Evolutionary conservation across 2,113 vertebrate species (phyloP).

Genomic region (Heptranchias perlo): DNA sequence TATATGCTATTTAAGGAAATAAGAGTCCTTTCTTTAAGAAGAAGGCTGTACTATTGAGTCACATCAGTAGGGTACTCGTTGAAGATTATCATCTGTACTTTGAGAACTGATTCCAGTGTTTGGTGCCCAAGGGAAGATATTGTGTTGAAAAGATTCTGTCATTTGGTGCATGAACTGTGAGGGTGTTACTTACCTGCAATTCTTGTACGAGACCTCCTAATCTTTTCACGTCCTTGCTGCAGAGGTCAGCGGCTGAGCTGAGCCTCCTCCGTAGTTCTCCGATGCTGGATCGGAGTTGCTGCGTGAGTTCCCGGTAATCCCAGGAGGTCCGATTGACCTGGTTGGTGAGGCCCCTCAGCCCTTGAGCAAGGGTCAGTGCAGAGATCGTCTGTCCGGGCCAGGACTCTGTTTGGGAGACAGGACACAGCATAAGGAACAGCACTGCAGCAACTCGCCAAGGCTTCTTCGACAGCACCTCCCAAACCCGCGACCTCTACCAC

Average conservation of each 20-base stretch:
- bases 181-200: constrained; percentile 58
- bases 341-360: constrained; percentile 51
- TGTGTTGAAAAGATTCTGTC: too few relatives aligned
- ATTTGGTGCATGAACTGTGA: too few relatives aligned
- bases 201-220: constrained; percentile 58
- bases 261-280: constrained; percentile 51
- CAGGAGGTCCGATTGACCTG: constrained; percentile 52
- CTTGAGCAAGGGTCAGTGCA: constrained; percentile 49
- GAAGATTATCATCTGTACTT: background rate
- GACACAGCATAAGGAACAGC: background rate
- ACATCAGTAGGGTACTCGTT: background rate
- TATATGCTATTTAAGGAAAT: too few relatives aligned
- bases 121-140: background rate
- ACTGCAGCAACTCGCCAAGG: too few relatives aligned
- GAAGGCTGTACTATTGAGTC: background rate
- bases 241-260: constrained; percentile 46
- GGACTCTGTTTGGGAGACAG: constrained; percentile 38
- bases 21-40: background rate
- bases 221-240: constrained; percentile 43
- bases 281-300: constrained; percentile 47
- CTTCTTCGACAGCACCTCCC: too few relatives aligned
- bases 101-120: background rate
- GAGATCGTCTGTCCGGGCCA: constrained; percentile 43
- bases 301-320: constrained; percentile 51
- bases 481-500: too few relatives aligned